These are phyloP conservation scores for Troglohyphantes excavatus DNA, from an alignment of 2,888 invertebrate genomes.

Conservation along the genomic window DNA sequence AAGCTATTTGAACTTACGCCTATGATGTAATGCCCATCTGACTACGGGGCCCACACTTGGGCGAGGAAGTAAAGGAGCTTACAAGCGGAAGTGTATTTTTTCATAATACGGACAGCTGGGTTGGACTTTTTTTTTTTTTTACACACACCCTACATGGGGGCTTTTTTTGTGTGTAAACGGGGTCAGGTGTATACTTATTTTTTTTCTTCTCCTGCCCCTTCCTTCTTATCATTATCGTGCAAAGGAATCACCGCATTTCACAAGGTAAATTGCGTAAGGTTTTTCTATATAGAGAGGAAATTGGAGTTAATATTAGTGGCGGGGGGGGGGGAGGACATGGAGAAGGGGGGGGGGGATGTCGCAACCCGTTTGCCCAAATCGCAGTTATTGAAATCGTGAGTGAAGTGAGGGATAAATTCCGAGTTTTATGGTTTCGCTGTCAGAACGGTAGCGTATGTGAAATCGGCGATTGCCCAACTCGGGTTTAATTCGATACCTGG, in stretches of 20 bases:
- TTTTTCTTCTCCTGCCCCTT: neutral
- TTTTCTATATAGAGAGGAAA: neutral
- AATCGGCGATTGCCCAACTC: constrained; percentile 7
- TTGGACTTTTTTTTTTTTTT: constrained; percentile 10
- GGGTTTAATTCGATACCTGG: constrained; percentile 3
- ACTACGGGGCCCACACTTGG: constrained; percentile 2
- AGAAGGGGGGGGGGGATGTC: constrained; percentile 6
- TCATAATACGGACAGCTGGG: constrained; percentile 40
- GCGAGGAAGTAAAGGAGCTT: constrained; percentile 7
- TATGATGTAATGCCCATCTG: constrained; percentile 44
- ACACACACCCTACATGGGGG: neutral
- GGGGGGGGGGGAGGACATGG: too few species aligned
- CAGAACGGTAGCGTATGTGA: neutral
- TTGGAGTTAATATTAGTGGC: constrained; percentile 24
- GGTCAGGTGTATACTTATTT: constrained; percentile 47
- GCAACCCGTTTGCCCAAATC: constrained; percentile 43
- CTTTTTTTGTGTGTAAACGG: constrained; percentile 29
- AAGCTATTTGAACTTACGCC: constrained; percentile 33
- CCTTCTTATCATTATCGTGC: constrained; percentile 34
- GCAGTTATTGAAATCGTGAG: constrained; percentile 6
- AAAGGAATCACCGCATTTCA: constrained; percentile 36
- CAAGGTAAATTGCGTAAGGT: constrained; percentile 30
- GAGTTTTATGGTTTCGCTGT: constrained; percentile 24
- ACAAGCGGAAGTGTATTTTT: constrained; percentile 51
- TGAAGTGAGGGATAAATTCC: constrained; percentile 6